Evolutionary conservation across 1,140 invertebrate species (phyloP).

Genomic region (Anastatus disparis): DNA sequence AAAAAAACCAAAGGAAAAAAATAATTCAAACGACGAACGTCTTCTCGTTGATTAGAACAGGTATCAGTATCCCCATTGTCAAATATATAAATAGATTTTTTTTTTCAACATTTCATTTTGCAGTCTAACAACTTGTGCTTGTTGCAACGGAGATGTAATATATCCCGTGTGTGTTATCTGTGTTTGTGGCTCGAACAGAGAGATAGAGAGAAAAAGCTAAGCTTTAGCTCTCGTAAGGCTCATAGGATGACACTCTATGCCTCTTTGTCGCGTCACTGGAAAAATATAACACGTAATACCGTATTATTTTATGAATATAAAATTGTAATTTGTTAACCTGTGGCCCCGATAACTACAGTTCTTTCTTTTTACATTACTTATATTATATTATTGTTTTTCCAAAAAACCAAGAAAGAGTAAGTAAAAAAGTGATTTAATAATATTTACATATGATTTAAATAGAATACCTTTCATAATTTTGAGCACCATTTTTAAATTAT

Average conservation of each 20-base stretch:
- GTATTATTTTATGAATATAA: slow-evolving; percentile 54
- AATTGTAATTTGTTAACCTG: not conserved
- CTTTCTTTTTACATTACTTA: no score
- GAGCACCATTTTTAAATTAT: no score
- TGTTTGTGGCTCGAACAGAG: no score
- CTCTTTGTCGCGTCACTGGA: slow-evolving; percentile 59
- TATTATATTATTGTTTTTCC: no score
- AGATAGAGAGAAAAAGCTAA: no score
- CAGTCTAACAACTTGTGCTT: slow-evolving; percentile 59
- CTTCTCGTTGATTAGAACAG: not conserved
- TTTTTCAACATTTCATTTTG: slow-evolving; percentile 47
- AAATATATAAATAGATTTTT: no score
- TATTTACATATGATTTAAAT: no score
- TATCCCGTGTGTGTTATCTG: slow-evolving; percentile 45
- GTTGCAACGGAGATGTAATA: slow-evolving; percentile 61
- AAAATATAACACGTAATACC: slow-evolving; percentile 60
- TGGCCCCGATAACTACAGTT: no score
- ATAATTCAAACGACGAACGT: not conserved
- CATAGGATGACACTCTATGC: slow-evolving; percentile 53
- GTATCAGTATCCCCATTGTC: no score
- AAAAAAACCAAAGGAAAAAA: not conserved
- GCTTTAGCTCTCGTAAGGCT: slow-evolving; percentile 48
- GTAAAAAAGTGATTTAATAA: no score
- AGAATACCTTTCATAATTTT: no score
- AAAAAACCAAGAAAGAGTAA: no score